Base-by-base conservation (phyloP, 2,888 invertebrate species). In the Trachelus iudaicus region DNA sequence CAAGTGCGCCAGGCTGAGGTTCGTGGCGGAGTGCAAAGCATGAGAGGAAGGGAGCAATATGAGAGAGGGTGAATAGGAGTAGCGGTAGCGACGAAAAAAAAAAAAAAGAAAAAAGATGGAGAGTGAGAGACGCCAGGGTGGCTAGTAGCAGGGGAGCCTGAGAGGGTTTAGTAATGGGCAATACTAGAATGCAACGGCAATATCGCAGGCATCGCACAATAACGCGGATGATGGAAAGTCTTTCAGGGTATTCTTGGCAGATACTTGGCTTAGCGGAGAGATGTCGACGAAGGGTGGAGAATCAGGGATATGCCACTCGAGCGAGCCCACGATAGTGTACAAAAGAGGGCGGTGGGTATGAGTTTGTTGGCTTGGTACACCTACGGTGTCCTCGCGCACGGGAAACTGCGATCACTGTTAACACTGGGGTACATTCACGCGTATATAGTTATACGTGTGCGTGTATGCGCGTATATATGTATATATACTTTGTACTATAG, bases 191-290 rank as follows among this genome's bases (percentile, higher is more conserved):
- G 80, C 82, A 81, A 81, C 83, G 82, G 86, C 85, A 84, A 87
- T 89, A 89, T 88, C 87, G 84, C 84, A 84, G 84, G 83, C 83
- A 84, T 86, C 88, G 87, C 87, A 90, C 89, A 90, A 90, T 91
- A 90, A 90, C 87, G 87, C 85, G 75, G 79, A 84, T 90, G 91
- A 91, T 88, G 88, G 83, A 91, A 87, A 86, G 85, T 86, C 85
- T 87, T 82, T 82, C 82, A 86, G 86, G 87, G 86, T 88, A 87
- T 89, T 90, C 90, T 91, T 91, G 91, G 91, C 91, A 90, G 85
- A 82, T 81, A 84, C 81, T 84, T 84, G 71, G 69, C 76, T 34
- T 73, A 73, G 79, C 35, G 40, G 75, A 73, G 77, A 30, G 76
- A 75, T 6, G 34, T 69, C 73, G 76, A 33, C 40, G 13, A 69